Conservation (phyloP, 2,888 invertebrate species). For the Hypercompe scribonia region DNA sequence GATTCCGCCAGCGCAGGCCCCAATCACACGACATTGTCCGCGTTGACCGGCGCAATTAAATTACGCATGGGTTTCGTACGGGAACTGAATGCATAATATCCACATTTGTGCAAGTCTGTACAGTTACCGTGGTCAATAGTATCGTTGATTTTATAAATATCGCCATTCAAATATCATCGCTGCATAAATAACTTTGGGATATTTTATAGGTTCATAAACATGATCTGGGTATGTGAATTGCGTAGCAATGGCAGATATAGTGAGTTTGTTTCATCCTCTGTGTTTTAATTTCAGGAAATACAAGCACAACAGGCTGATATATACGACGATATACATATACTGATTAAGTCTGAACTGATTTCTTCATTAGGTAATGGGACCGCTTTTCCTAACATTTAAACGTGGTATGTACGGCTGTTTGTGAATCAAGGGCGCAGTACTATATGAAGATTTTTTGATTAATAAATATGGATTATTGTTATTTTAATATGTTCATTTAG, state of each 20-base stretch:
- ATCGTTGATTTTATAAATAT: constrained; percentile 3
- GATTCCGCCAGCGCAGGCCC: constrained; percentile 62
- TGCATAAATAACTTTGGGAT: background rate
- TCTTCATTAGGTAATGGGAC: too few species aligned
- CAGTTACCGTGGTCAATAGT: constrained; percentile 8
- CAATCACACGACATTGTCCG: constrained; percentile 80
- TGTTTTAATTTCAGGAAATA: background rate
- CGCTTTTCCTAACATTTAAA: too few species aligned
- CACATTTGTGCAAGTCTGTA: constrained; percentile 29
- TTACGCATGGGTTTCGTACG: constrained; percentile 57
- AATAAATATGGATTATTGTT: too few species aligned
- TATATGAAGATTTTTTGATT: too few species aligned
- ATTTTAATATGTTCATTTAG: too few species aligned
- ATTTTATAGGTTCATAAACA: background rate
- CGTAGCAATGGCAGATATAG: background rate
- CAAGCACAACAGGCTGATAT: too few species aligned
- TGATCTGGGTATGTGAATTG: background rate
- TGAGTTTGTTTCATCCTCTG: background rate
- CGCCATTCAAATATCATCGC: background rate
- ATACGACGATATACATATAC: too few species aligned
- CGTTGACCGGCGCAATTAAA: constrained; percentile 58
- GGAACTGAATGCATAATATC: constrained; percentile 51
- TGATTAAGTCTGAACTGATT: too few species aligned
- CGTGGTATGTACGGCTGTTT: too few species aligned
- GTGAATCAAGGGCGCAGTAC: too few species aligned